Base-by-base conservation (phyloP, 1,140 invertebrate species). In the Camponotus pennsylvanicus region DNA sequence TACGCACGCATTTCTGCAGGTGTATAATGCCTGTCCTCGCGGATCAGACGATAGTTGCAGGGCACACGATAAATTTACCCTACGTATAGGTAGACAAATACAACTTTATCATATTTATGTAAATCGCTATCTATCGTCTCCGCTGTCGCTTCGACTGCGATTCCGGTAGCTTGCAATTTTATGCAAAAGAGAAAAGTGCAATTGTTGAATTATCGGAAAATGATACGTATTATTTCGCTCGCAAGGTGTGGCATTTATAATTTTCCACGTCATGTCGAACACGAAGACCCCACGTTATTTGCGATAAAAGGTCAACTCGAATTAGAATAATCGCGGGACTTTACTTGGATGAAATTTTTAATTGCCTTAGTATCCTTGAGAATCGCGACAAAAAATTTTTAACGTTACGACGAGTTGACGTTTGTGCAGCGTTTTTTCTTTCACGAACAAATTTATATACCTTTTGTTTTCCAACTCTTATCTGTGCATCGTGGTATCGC, bases 61-160 rank as follows among this genome's bases (percentile, higher is more conserved):
- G 15, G 45, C 49, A 70, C 40, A 13, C 59, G 77, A 71, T 82
- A 42, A 82, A 71, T 27, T 66, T 61, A 32, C 13, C 0, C 40
- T 27, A 27, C 27, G 5, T 37, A 42, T 27, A 9, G 2, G 6
- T 32, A 21, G 37, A 21, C 49, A 18, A 37, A 0, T 13, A 42
- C 1, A 4, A 3, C 18, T 42, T 71, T 59, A 57, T 82, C 52
- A 37, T 5, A 13, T 80, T 63, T 70, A 13, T 9, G 3, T 42
- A 82, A 45, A 59, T 27, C 18, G 21, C 27, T 59, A 34, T 59
- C 27, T 42, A 15, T 34, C 4, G 15, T 34, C 52, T 49, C 5
- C 1, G 5, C n/a, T 3, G 42, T 15, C 15, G 15, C 21, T 27
- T 66, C 32, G 42, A 40, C 9, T 45, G 40, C 1, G 6, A 59